phyloP scores from a whole-genome alignment of 2,888 invertebrate species.

The Archips crataeganus region DNA sequence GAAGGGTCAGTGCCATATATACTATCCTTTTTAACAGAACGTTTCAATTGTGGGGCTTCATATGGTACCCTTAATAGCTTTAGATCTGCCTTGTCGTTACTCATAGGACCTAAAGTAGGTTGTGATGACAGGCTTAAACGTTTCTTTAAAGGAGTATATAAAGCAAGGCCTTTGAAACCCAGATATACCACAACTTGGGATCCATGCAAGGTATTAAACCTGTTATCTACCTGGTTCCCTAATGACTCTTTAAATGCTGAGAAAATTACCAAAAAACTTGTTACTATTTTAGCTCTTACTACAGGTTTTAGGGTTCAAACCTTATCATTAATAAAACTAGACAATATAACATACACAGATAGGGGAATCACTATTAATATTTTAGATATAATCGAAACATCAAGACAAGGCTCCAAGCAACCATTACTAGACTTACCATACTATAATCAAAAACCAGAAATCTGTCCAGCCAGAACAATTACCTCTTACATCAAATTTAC shows the following conservation, averaged over 20 bases:
- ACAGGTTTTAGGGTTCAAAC: not conserved
- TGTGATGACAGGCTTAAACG: not conserved
- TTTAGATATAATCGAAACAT: not conserved
- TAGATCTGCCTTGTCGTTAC: constrained; percentile 1
- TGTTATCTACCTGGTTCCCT: constrained; percentile 1
- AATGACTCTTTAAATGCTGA: not conserved
- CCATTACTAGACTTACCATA: not conserved
- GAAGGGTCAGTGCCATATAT: not conserved
- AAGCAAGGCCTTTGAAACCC: not conserved
- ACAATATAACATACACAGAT: not conserved
- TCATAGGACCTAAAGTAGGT: not conserved
- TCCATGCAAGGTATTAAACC: not conserved
- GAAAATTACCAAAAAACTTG: not conserved
- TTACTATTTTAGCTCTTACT: not conserved
- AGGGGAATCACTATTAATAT: not conserved
- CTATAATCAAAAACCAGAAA: not conserved
- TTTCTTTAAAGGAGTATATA: not conserved
- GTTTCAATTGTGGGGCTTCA: not conserved
- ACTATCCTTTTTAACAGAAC: not conserved
- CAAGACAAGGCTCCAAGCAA: not conserved
- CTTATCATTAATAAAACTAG: not conserved
- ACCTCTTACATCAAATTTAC: too few relatives aligned
- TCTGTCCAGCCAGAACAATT: not conserved
- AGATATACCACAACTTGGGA: not conserved
- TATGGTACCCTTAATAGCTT: not conserved